Percentiles rank a stretch among this genome's conserved stretches.
phyloP scores from a whole-genome alignment of 2,888 invertebrate genomes.

The Amphipyra tragopoginis region DNA sequence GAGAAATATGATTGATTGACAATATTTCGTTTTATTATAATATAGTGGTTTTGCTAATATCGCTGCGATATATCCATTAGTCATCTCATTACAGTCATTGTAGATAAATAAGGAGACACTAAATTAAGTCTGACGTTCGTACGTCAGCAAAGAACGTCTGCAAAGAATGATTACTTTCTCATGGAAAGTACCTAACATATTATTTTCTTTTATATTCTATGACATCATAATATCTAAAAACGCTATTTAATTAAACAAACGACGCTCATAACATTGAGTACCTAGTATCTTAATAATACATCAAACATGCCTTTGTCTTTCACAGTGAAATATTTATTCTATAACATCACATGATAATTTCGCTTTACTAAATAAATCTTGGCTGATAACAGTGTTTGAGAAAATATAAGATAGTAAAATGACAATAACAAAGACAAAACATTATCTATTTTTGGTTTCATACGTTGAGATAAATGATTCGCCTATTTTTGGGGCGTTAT shows the following conservation, averaged over 20 bases:
- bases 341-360: slow-evolving; percentile 9
- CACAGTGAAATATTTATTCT: slow-evolving; percentile 20
- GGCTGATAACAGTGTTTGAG: neutral
- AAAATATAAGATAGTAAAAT: neutral
- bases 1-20: too few relatives aligned
- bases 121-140: too few relatives aligned
- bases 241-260: slow-evolving; percentile 7
- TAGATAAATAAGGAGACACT: too few relatives aligned
- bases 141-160: neutral
- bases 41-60: too few relatives aligned
- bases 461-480: too few relatives aligned
- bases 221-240: neutral
- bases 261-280: slow-evolving; percentile 5
- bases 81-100: too few relatives aligned
- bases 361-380: slow-evolving; percentile 7
- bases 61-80: too few relatives aligned
- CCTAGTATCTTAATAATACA: slow-evolving; percentile 1
- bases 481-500: too few relatives aligned
- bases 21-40: too few relatives aligned
- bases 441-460: neutral
- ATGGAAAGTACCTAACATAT: slow-evolving; percentile 11
- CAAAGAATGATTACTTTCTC: neutral
- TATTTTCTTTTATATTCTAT: neutral
- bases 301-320: neutral
- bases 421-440: neutral